A percentile compares a stretch with the other conserved stretches of the same genome.
phyloP scores from a whole-genome alignment of 2,888 invertebrate species.

The Ariolimax columbianus region DNA sequence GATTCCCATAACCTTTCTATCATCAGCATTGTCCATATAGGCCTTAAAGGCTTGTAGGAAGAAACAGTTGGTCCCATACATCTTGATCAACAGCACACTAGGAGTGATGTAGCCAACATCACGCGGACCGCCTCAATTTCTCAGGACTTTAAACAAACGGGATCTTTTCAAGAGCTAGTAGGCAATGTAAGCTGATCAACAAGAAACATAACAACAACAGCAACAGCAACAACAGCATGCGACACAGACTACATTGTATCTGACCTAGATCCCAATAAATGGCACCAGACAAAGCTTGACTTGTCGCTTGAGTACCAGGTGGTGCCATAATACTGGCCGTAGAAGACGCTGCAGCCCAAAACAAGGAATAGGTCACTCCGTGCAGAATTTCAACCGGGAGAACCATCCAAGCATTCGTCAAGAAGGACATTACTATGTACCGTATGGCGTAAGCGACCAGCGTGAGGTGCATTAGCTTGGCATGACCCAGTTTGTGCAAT shows the following conservation, averaged over 20 bases:
- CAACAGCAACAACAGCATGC: background rate
- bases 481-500: slow-evolving; percentile 82
- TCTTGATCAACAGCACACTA: no score
- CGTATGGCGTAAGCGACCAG: slow-evolving; percentile 85
- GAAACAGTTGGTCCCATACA: no score
- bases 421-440: slow-evolving; percentile 81
- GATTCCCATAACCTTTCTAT: no score
- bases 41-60: no score
- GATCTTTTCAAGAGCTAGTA: no score
- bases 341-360: slow-evolving; percentile 94
- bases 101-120: no score
- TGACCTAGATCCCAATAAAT: slow-evolving; percentile 57
- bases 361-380: slow-evolving; percentile 91
- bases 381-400: slow-evolving; percentile 91
- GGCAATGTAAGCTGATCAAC: no score
- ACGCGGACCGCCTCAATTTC: no score
- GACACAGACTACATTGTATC: background rate
- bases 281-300: slow-evolving; percentile 56
- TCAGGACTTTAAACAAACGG: no score
- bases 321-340: slow-evolving; percentile 80
- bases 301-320: slow-evolving; percentile 50
- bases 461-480: slow-evolving; percentile 89
- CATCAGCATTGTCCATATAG: no score
- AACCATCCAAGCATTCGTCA: slow-evolving; percentile 89
- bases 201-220: background rate